Conservation (phyloP, 2,113 vertebrate genomes). For the Microtus ochrogaster region DNA sequence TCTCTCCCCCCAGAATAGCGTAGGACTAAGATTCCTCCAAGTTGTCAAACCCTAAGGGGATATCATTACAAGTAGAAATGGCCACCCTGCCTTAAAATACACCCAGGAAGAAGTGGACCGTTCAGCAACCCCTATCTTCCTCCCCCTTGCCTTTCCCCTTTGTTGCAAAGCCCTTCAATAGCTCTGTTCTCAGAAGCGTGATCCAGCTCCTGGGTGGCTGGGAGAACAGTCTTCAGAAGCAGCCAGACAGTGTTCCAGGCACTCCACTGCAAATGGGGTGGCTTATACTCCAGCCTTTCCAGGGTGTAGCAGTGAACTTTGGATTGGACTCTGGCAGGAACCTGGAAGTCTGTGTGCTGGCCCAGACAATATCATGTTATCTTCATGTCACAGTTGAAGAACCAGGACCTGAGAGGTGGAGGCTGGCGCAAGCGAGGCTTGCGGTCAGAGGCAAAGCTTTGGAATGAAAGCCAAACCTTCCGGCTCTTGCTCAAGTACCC, state of each 20-base stretch:
- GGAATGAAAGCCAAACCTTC: neutral
- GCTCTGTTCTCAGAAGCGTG: neutral
- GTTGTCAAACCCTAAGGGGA: neutral
- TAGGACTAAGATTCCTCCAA: neutral
- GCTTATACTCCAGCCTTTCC: constrained; percentile 23
- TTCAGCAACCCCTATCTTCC: neutral
- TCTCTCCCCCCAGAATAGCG: neutral
- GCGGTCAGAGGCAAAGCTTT: neutral
- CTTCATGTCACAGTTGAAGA: constrained; percentile 58
- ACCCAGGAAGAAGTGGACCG: neutral
- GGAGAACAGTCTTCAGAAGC: constrained; percentile 17
- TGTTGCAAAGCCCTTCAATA: neutral
- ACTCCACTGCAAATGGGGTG: neutral
- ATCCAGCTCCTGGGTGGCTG: neutral
- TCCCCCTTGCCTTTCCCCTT: neutral
- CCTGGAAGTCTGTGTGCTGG: neutral
- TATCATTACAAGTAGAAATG: neutral
- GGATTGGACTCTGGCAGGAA: constrained; percentile 39
- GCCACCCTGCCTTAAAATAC: constrained; percentile 43
- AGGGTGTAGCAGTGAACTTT: neutral
- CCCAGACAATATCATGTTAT: constrained; percentile 6
- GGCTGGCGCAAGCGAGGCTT: neutral
- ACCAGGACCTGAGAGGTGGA: neutral
- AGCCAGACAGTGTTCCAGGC: neutral
- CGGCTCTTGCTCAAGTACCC: neutral